These are phyloP conservation scores for Carduelis carduelis DNA, from an alignment of 2,797 vertebrate genomes.

Conservation along the genomic window DNA sequence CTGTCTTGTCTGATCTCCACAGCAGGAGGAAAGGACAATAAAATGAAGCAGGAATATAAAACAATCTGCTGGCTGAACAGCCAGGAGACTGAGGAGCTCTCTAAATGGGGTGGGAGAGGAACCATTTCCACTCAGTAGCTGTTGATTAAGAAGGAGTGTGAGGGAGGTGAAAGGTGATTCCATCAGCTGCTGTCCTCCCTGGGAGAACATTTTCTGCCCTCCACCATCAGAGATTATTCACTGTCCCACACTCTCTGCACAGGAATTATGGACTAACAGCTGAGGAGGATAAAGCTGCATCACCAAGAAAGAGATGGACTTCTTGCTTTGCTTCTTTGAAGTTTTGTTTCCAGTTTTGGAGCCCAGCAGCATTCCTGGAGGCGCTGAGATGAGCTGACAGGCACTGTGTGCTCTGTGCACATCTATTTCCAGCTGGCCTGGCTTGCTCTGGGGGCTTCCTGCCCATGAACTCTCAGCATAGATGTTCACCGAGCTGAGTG, in stretches of 20 bases:
- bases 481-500: background rate
- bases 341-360: background rate
- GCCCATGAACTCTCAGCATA: background rate
- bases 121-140: background rate
- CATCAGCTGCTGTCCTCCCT: background rate
- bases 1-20: constrained; percentile 9
- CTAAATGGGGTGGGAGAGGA: background rate
- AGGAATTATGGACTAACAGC: background rate
- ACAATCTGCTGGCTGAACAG: background rate
- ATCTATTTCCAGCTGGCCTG: background rate
- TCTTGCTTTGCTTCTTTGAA: background rate
- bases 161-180: background rate
- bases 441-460: background rate
- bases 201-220: background rate
- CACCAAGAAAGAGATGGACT: background rate
- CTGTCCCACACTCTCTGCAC: background rate
- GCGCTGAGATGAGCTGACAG: background rate
- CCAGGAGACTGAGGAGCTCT: background rate
- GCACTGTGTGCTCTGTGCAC: background rate
- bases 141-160: background rate
- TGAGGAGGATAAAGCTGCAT: background rate
- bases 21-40: constrained; percentile 9
- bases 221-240: background rate
- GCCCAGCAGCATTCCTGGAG: background rate
- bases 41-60: constrained; percentile 5